Percentiles rank a stretch among this genome's conserved stretches.
These are phyloP conservation scores for Anabas testudineus DNA, from an alignment of 2,797 vertebrate species.

Conservation along the genomic window DNA sequence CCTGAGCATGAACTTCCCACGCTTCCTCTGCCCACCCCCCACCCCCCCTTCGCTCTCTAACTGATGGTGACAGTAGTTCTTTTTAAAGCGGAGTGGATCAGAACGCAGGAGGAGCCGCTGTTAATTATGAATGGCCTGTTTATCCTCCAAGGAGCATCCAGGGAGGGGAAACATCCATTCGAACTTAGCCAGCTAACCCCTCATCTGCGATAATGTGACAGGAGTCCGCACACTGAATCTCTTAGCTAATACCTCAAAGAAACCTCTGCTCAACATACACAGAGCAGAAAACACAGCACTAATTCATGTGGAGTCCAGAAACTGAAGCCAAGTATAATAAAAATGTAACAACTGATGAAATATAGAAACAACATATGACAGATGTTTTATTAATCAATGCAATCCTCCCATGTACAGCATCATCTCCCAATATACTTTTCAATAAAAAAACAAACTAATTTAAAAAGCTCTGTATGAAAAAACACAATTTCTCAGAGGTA, in stretches of 20 bases:
- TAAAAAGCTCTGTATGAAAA: no score
- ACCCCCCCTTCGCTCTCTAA: no score
- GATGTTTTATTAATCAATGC: not conserved
- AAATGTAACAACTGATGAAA: conserved; percentile 14
- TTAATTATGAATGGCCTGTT: conserved; percentile 82
- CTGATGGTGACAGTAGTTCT: conserved; percentile 71
- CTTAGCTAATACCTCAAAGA: conserved; percentile 51
- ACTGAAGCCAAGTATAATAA: conserved; percentile 5
- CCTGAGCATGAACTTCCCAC: conserved; percentile 44
- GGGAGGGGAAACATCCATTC: conserved; percentile 70
- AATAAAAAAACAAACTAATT: no score
- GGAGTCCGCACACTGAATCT: conserved; percentile 48
- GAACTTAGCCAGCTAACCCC: conserved; percentile 53
- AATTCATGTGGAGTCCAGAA: conserved; percentile 12
- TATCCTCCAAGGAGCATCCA: conserved; percentile 76
- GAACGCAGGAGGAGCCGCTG: conserved; percentile 70
- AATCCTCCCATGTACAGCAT: no score
- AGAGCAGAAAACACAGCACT: conserved; percentile 37
- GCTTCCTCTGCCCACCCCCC: conserved; percentile 19
- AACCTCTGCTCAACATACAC: conserved; percentile 10
- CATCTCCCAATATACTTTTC: no score
- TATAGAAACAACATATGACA: not conserved
- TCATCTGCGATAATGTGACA: conserved; percentile 61
- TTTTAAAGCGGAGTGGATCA: conserved; percentile 77
- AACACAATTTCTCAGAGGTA: no score